Percentiles rank a stretch among this genome's conserved stretches.
Conservation (phyloP, 2,888 invertebrate genomes). For the Branchinecta sandiegonensis region DNA sequence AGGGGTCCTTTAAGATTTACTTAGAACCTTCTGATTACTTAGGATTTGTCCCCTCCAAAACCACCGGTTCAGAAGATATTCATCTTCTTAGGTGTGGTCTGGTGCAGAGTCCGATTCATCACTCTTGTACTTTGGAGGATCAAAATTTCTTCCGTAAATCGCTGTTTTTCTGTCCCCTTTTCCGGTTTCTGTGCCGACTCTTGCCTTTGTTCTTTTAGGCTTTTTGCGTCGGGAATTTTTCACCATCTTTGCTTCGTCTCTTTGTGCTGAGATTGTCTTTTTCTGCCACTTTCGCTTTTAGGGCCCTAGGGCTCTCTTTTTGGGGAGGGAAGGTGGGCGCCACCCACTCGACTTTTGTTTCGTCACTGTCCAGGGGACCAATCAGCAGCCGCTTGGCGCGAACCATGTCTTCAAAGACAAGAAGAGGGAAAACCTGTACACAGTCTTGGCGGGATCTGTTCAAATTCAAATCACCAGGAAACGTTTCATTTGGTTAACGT, state of each 20-base stretch:
- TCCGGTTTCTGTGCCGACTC: background rate
- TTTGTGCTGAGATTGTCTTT: background rate
- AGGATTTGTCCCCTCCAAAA: no score
- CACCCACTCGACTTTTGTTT: background rate
- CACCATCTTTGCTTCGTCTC: no score
- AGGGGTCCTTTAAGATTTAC: no score
- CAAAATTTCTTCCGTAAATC: no score
- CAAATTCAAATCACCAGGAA: slow-evolving; percentile 1
- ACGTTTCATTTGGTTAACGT: slow-evolving; percentile 9
- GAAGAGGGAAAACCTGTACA: slow-evolving; percentile 15
- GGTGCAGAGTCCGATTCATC: no score
- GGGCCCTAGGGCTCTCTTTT: background rate
- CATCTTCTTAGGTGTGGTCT: no score
- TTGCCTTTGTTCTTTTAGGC: background rate
- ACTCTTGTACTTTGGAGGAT: no score
- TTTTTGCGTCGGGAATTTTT: background rate
- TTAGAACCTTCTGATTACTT: no score
- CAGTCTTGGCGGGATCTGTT: slow-evolving; percentile 7
- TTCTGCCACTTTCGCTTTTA: slow-evolving; percentile 13
- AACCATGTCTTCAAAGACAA: slow-evolving; percentile 3
- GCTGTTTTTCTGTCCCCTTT: no score
- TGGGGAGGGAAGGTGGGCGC: background rate
- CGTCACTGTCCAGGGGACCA: background rate
- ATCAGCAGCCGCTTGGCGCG: slow-evolving; percentile 3
- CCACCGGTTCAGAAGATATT: no score